Evolutionary conservation across 2,113 vertebrate species (phyloP).

Genomic region (Colius striatus): DNA sequence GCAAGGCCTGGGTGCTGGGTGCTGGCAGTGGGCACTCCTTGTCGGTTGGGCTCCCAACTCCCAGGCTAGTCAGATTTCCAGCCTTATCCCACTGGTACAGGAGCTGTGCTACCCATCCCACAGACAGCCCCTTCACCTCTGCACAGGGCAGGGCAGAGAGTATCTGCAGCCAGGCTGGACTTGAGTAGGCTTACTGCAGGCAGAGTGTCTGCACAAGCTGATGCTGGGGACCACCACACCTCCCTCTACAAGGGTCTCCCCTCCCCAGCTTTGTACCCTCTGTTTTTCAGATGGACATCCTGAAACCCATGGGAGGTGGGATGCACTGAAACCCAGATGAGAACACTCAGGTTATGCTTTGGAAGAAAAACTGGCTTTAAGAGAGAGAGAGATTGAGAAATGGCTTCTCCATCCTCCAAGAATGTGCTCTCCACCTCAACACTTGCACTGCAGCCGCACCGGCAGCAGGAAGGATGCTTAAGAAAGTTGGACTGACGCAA

Average conservation of each 20-base stretch:
- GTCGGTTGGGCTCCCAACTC: not conserved
- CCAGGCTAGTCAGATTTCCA: rapidly evolving
- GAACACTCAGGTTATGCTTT: not conserved
- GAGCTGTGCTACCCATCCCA: not conserved
- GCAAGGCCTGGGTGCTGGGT: not conserved
- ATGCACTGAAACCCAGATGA: not conserved
- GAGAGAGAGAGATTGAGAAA: not conserved
- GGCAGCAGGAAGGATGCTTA: constrained; percentile 30
- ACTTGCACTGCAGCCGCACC: not conserved
- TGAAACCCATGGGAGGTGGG: not conserved
- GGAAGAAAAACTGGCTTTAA: not conserved
- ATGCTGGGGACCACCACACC: not conserved
- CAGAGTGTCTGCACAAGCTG: rapidly evolving
- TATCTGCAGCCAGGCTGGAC: not conserved
- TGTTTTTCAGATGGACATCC: not conserved
- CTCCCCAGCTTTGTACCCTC: rapidly evolving
- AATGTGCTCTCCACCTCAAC: not conserved
- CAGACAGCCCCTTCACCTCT: too few species aligned
- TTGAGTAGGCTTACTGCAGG: not conserved
- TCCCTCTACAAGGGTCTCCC: not conserved
- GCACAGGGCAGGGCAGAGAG: not conserved
- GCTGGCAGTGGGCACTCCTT: not conserved
- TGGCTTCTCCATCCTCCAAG: rapidly evolving
- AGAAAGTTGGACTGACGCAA: not conserved
- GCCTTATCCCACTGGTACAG: not conserved